Percentiles rank a stretch among this genome's conserved stretches.
phyloP scores from a whole-genome alignment of 2,888 invertebrate genomes.

The Tipula vernalis region DNA sequence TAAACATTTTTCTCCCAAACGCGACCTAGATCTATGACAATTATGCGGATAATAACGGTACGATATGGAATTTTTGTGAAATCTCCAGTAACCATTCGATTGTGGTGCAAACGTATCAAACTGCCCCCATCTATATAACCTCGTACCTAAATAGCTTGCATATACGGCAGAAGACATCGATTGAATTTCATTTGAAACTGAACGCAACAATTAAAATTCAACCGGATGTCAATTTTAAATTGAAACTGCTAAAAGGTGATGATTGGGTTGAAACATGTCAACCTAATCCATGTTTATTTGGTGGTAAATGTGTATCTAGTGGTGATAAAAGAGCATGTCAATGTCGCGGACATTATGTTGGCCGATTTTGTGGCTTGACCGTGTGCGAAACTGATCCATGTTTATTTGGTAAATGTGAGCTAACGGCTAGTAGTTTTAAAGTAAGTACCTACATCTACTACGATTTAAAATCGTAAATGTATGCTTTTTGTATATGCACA shows the following conservation, averaged over 20 bases:
- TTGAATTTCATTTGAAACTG: conserved; percentile 38
- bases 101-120: not conserved
- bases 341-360: conserved; percentile 59
- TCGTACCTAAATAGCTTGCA: conserved; percentile 55
- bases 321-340: conserved; percentile 50
- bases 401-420: conserved; percentile 39
- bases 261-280: conserved; percentile 54
- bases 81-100: conserved; percentile 14
- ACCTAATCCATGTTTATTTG: conserved; percentile 61
- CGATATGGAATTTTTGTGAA: conserved; percentile 53
- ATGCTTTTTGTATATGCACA: not conserved
- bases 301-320: conserved; percentile 51
- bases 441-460: conserved; percentile 19
- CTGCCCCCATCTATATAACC: conserved; percentile 44
- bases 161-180: conserved; percentile 40
- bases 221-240: conserved; percentile 49
- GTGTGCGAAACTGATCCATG: conserved; percentile 56
- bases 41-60: conserved; percentile 58
- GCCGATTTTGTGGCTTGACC: conserved; percentile 62
- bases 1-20: not conserved
- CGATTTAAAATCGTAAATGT: not conserved
- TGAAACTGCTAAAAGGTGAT: conserved; percentile 47
- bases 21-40: conserved; percentile 45
- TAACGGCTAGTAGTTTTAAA: conserved; percentile 33
- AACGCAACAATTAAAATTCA: conserved; percentile 50